phyloP scores from a whole-genome alignment of 2,888 invertebrate genomes.

The Gastrophysa polygoni region DNA sequence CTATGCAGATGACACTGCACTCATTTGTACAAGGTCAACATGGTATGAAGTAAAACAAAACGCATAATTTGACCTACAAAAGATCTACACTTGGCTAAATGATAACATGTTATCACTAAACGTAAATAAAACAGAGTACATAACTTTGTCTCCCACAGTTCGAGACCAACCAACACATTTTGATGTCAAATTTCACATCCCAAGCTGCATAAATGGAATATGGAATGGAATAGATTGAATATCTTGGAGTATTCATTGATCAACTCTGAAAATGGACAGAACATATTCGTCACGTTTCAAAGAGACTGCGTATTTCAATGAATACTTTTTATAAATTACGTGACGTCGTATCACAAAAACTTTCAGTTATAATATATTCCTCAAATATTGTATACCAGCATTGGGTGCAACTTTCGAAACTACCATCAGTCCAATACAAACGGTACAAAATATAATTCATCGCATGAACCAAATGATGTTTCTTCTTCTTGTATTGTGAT shows the following conservation, averaged over 20 bases:
- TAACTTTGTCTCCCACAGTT: neutral
- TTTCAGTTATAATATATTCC: neutral
- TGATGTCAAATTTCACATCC: neutral
- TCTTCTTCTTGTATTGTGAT: too few relatives aligned
- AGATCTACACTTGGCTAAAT: neutral
- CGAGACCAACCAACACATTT: neutral
- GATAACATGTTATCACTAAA: neutral
- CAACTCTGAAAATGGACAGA: neutral
- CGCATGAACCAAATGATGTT: too few relatives aligned
- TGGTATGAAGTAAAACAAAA: neutral
- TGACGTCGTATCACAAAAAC: neutral
- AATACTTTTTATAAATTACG: neutral
- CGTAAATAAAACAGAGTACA: neutral
- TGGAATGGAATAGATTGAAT: neutral
- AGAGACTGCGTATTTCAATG: neutral
- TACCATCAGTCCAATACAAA: neutral
- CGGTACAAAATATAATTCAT: too few relatives aligned
- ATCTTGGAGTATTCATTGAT: neutral
- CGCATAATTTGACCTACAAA: neutral
- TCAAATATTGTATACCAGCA: conserved; percentile 1
- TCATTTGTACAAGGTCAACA: neutral
- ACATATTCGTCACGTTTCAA: neutral
- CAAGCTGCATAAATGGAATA: neutral
- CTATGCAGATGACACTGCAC: neutral
- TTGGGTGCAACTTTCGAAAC: neutral